Conservation (phyloP, 2,797 vertebrate species). For the Cirrhinus molitorella region DNA sequence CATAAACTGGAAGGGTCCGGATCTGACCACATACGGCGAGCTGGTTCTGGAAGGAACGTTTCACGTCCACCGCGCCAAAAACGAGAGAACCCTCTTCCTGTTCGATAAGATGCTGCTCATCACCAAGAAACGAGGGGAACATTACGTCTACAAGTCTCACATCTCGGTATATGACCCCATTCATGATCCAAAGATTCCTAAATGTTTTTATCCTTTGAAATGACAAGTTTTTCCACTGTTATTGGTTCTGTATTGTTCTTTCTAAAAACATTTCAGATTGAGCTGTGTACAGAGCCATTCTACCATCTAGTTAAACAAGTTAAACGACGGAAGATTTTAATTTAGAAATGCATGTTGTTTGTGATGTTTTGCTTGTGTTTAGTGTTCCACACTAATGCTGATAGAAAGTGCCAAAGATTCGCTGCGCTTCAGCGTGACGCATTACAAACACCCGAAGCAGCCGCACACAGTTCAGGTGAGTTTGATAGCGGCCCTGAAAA, state of each 20-base stretch:
- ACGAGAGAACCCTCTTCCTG: conserved; percentile 92
- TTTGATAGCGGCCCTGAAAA: not conserved
- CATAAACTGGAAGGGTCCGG: conserved; percentile 95
- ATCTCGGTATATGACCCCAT: conserved; percentile 82
- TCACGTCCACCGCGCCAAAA: conserved; percentile 90
- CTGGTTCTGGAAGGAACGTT: conserved; percentile 96
- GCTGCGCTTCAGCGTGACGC: conserved; percentile 92
- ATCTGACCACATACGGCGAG: conserved; percentile 93
- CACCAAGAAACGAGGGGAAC: conserved; percentile 93
- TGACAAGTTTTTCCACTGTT: not conserved
- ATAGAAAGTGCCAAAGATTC: conserved; percentile 94
- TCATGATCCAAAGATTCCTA: not conserved
- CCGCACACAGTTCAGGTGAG: conserved; percentile 93
- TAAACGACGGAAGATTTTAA: not conserved
- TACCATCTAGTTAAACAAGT: not conserved
- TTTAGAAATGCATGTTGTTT: not conserved
- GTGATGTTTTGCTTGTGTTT: conserved; percentile 49
- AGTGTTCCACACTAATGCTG: conserved; percentile 96
- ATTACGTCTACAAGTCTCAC: conserved; percentile 92
- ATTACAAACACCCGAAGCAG: conserved; percentile 95
- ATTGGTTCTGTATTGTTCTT: not conserved
- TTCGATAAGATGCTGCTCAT: conserved; percentile 93
- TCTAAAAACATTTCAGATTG: not conserved
- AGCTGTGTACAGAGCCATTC: not conserved
- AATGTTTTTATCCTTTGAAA: not conserved